Conservation (phyloP, 2,113 vertebrate genomes). For the Silurus glanis region DNA sequence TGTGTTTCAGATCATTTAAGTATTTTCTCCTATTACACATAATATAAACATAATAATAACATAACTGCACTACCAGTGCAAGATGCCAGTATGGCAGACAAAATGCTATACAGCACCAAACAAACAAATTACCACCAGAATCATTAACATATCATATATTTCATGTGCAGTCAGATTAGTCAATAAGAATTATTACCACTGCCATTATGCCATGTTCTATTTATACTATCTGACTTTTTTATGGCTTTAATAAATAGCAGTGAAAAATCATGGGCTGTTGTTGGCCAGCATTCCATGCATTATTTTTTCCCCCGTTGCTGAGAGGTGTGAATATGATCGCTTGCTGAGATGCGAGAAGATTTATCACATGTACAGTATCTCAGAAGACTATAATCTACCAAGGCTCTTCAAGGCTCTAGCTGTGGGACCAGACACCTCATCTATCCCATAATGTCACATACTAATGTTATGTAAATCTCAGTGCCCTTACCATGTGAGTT, state of each 20-base stretch:
- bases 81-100: not conserved
- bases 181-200: not conserved
- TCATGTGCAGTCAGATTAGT: conserved; percentile 3
- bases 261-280: conserved; percentile 19
- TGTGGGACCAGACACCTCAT: conserved; percentile 23
- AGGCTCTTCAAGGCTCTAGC: not conserved
- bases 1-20: not conserved
- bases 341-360: conserved; percentile 36
- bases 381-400: conserved; percentile 3
- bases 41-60: not conserved
- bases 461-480: conserved; percentile 25
- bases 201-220: conserved; percentile 17
- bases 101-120: not conserved
- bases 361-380: conserved; percentile 3
- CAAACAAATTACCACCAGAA: not conserved
- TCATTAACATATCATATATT: not conserved
- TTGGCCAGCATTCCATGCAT: not conserved
- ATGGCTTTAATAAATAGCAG: not conserved
- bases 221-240: not conserved
- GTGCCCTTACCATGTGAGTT: conserved; percentile 12
- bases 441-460: not conserved
- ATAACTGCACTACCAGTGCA: not conserved
- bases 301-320: conserved; percentile 11
- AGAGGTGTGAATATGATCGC: conserved; percentile 35
- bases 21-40: not conserved